Conservation (phyloP, 2,797 vertebrate species). For the Sebastes matsubarae region DNA sequence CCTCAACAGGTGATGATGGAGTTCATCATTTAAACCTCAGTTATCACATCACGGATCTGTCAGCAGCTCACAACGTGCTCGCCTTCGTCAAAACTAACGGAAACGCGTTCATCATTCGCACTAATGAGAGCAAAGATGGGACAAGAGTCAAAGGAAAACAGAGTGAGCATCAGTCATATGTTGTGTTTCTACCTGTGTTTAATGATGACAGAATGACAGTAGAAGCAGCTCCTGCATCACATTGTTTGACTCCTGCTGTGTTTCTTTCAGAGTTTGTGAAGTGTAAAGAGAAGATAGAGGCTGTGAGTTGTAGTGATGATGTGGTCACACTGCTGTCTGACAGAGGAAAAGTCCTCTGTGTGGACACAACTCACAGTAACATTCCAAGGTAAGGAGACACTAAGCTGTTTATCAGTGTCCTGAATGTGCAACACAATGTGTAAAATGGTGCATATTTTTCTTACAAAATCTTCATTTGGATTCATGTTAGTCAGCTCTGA, state of each 20-base stretch:
- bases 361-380: not conserved
- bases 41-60: constrained; percentile 5
- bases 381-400: constrained; percentile 22
- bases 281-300: constrained; percentile 41
- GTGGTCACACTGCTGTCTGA: constrained; percentile 60
- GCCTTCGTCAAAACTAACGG: constrained; percentile 39
- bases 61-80: constrained; percentile 11
- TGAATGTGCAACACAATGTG: not conserved
- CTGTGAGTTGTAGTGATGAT: constrained; percentile 69
- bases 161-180: constrained; percentile 37
- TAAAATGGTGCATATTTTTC: not conserved
- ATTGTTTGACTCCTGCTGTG: not conserved
- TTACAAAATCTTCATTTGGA: not conserved
- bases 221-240: not conserved
- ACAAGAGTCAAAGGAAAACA: constrained; percentile 30
- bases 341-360: constrained; percentile 19
- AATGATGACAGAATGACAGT: not conserved
- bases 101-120: constrained; percentile 18
- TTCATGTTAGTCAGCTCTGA: not conserved
- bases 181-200: not conserved
- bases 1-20: not conserved
- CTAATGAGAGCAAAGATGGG: not conserved
- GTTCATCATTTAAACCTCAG: not conserved
- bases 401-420: not conserved
- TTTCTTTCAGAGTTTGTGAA: constrained; percentile 45